Base-by-base conservation (phyloP, 2,797 vertebrate species). In the Margarornis squamiger region DNA sequence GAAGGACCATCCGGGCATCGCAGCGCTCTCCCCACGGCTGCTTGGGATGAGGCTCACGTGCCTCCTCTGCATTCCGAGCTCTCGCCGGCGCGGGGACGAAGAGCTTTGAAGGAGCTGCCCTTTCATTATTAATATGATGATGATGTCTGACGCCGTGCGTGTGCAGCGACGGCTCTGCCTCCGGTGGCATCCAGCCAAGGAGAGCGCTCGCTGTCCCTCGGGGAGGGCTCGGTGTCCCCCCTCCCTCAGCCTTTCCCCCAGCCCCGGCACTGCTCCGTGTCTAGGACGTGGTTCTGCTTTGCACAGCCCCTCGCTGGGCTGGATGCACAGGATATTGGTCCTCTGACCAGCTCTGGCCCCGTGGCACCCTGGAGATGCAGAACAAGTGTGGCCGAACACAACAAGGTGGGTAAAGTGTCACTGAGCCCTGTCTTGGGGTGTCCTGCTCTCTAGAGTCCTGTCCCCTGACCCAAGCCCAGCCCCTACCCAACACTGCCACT, bases 41-140 rank as follows among this genome's bases (percentile, higher is more conserved):
- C 93, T 97, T 97, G 93, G 68, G 46, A 87, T 90, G 95, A 95
- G 46, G n/a, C 92, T 94, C 94, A 96, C 58, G 89, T 72, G 4
- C 7, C 82, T 62, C n/a, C 83, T 95, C 95, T 97, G 97, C 97
- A 97, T 96, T 91, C 96, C 6, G 21, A 8, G 63, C 95, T 96
- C 93, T 95, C 74, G 52, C 72, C 72, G 41, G 92, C 65, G 32
- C 68, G 34, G 96, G 96, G 96, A 88, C 95, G 87, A 46, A 54
- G 81, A 95, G 95, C 97, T 97, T 95, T 58, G 55, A 92, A 96
- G 93, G 95, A 86, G 94, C 94, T 94, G 96, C 94, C 94, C 94
- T 95, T 96, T 93, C 97, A 95, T 98, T 93, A 97, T 97, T 97
- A 97, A 98, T 96, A 96, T 93, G 43, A 87, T 75, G 84, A 94